These are phyloP conservation scores for Caenorhabditis auriculariae DNA, from an alignment of 2,888 invertebrate genomes.

Conservation along the genomic window DNA sequence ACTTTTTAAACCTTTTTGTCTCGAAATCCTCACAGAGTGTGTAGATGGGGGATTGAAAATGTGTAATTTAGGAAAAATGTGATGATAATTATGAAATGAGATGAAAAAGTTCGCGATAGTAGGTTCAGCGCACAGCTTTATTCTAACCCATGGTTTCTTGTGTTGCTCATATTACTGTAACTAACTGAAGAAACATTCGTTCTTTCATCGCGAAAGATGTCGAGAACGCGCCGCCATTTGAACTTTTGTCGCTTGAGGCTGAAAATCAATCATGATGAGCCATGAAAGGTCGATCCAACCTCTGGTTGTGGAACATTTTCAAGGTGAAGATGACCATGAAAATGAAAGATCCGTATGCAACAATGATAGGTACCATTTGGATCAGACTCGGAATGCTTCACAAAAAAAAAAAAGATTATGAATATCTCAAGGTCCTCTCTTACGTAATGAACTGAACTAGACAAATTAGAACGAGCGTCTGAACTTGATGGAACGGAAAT, in stretches of 20 bases:
- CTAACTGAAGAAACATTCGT: slow-evolving; percentile 2
- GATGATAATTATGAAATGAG: too few species aligned
- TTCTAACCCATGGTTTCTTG: neutral
- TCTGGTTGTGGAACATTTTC: slow-evolving; percentile 46
- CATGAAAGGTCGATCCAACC: slow-evolving; percentile 1
- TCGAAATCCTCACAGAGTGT: too few species aligned
- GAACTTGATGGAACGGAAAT: slow-evolving; percentile 55
- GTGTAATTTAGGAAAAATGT: too few species aligned
- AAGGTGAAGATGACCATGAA: slow-evolving; percentile 52
- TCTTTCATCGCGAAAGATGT: slow-evolving; percentile 7
- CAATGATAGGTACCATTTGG: slow-evolving; percentile 39
- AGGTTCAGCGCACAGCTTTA: too few species aligned
- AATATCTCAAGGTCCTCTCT: neutral
- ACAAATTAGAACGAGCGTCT: slow-evolving; percentile 53
- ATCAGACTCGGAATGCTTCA: slow-evolving; percentile 44
- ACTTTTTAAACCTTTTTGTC: too few species aligned
- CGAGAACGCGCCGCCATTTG: slow-evolving; percentile 1
- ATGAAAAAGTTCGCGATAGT: too few species aligned
- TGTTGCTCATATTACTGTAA: neutral
- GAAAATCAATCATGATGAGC: neutral
- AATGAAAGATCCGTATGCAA: slow-evolving; percentile 43
- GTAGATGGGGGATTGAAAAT: too few species aligned
- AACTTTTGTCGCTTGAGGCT: slow-evolving; percentile 5
- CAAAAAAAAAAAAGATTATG: neutral
- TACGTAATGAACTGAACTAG: slow-evolving; percentile 55